Evolutionary conservation across 2,888 invertebrate species (phyloP), one percentile per base, ranked within the genome.

Genomic region (Dioctria linearis): DNA sequence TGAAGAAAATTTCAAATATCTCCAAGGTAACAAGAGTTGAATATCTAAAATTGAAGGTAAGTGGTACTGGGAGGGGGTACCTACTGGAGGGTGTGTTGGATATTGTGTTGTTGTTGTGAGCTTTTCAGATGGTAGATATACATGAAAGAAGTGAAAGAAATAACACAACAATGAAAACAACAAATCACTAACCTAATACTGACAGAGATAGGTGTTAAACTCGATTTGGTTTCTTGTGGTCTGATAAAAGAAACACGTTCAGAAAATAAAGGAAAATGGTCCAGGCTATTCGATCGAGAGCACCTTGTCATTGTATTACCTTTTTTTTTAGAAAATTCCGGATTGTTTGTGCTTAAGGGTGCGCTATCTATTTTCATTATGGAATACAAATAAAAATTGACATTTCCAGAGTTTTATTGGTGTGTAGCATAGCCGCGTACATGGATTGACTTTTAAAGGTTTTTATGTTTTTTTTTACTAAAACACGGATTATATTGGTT

Each of bases 231-330:
- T 61, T 39, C 61, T 37, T 61, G 61, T 61, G 39, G 11, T n/a
- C 61, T 13, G 61, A 40, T 73, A 73, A 73, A 57, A 59, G 57
- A 59, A 59, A 73, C 73, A 73, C 73, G 73, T 73, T 59, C 40
- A 25, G 57, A 40, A 73, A 73, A 73, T 73, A 73, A 73, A 73
- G n/a, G 42, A 57, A 73, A 73, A 73, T 57, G 73, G 73, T 57
- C 40, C 42, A 61, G 37, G 5, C 11, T 61, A 2, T 46, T 25
- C 5, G 57, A 5, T 37, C 37, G 37, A 25, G 25, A 25, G 25
- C 2, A 25, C 25, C 25, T 25, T 25, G 25, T 25, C 25, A 25
- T 25, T 25, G 25, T 25, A 2, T 25, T 25, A 25, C 25, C 25
- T 25, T 25, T 57, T 61, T 39, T 13, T 61, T 25, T 25, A 25